These are phyloP conservation scores for Eretmochelys imbricata DNA, from an alignment of 2,113 vertebrate species.

Conservation along the genomic window DNA sequence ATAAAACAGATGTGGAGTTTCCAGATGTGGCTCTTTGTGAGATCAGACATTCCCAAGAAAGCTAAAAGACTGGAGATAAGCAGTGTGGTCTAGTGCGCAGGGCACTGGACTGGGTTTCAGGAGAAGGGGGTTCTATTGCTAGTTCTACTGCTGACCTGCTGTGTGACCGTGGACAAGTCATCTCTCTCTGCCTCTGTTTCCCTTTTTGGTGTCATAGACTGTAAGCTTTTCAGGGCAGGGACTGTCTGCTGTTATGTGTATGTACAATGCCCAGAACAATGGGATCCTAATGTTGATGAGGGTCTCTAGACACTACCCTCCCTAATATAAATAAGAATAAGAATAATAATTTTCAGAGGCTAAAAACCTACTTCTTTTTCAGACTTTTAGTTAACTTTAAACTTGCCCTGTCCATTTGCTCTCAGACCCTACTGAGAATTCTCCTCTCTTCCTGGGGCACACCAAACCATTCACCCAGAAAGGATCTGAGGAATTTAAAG, in stretches of 20 bases:
- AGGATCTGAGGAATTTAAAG: neutral
- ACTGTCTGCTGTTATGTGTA: neutral
- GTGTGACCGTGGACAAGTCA: neutral
- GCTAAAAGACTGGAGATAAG: accelerated
- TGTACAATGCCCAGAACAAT: neutral
- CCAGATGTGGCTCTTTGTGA: neutral
- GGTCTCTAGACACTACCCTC: neutral
- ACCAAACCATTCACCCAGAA: neutral
- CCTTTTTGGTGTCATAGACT: neutral
- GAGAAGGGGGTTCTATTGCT: neutral
- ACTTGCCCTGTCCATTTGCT: neutral
- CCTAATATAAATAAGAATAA: neutral
- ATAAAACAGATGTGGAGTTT: neutral
- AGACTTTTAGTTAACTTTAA: neutral
- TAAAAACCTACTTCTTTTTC: neutral
- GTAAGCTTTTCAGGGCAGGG: neutral
- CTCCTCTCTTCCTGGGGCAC: neutral
- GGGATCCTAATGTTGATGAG: neutral
- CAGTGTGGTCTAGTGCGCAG: neutral
- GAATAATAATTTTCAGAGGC: neutral
- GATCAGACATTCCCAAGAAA: neutral
- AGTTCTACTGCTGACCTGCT: neutral
- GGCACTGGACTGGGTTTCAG: neutral
- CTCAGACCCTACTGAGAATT: neutral
- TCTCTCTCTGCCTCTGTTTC: neutral